Evolutionary conservation across 2,888 invertebrate genomes (phyloP).

Genomic region (Tiliacea aurago): DNA sequence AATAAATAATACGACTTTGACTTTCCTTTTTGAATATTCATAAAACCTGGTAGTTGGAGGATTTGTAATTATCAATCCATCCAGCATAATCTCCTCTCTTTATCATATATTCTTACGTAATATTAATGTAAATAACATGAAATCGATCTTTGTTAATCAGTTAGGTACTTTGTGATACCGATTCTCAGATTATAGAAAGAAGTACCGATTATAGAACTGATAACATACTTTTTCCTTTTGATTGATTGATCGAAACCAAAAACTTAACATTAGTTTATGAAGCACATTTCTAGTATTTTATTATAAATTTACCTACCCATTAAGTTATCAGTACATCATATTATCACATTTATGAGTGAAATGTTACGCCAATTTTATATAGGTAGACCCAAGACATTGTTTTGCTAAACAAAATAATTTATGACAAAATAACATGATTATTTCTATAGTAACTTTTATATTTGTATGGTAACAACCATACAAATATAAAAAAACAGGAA

Average conservation of each 20-base stretch:
- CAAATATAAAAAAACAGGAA: too few species aligned
- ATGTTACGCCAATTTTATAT: neutral
- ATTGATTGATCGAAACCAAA: constrained; percentile 16
- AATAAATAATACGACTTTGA: too few species aligned
- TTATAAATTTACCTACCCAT: neutral
- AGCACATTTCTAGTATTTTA: constrained; percentile 4
- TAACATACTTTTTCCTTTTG: constrained; percentile 21
- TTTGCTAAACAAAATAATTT: neutral
- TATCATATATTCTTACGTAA: constrained; percentile 41
- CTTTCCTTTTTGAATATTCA: neutral
- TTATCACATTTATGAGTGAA: neutral
- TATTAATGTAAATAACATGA: constrained; percentile 29
- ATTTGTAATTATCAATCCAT: constrained; percentile 28
- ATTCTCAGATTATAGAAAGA: too few species aligned
- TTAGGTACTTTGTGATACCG: constrained; percentile 25
- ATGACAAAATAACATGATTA: neutral
- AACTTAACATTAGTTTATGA: neutral
- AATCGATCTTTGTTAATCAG: constrained; percentile 37
- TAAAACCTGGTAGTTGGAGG: neutral
- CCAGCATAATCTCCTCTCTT: constrained; percentile 23
- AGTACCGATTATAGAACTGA: constrained; percentile 33
- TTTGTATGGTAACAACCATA: neutral
- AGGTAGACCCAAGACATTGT: neutral
- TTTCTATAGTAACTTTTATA: neutral
- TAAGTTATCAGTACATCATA: constrained; percentile 1